A percentile compares a stretch with the other conserved stretches of the same genome.
Evolutionary conservation across 1,140 invertebrate species (phyloP).

Genomic region (Tetramorium parvispinum): DNA sequence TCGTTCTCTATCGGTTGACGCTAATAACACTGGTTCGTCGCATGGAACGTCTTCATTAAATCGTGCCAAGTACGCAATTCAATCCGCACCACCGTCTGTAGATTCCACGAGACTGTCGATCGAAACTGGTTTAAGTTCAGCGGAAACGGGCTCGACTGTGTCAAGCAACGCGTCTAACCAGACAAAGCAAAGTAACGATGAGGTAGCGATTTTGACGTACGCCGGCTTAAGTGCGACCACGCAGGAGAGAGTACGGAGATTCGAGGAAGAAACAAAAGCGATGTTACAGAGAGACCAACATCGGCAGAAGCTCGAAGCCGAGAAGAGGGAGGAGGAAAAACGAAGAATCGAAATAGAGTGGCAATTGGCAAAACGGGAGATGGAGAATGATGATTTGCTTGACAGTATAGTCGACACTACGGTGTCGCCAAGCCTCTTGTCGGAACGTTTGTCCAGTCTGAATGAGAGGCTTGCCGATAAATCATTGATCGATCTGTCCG

Average conservation of each 20-base stretch:
- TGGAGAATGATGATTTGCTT: constrained; percentile 88
- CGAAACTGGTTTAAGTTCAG: constrained; percentile 70
- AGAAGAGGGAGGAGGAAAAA: constrained; percentile 86
- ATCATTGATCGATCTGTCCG: constrained; percentile 43
- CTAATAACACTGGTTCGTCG: constrained; percentile 34
- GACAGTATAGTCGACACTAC: constrained; percentile 86
- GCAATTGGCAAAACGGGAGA: constrained; percentile 87
- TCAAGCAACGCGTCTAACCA: constrained; percentile 79
- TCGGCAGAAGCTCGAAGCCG: constrained; percentile 82
- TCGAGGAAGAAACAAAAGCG: constrained; percentile 90
- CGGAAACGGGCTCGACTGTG: constrained; percentile 79
- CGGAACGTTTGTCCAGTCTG: constrained; percentile 73
- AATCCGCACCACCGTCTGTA: constrained; percentile 63
- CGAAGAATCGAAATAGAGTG: constrained; percentile 88
- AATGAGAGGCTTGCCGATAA: constrained; percentile 75
- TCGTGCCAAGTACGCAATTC: constrained; percentile 72
- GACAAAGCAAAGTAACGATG: constrained; percentile 84
- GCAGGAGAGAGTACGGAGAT: constrained; percentile 89
- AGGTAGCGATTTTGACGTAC: constrained; percentile 87
- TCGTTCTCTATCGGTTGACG: constrained; percentile 48
- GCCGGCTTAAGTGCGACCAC: constrained; percentile 87
- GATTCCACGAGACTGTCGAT: constrained; percentile 73
- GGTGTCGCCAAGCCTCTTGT: constrained; percentile 72
- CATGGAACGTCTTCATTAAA: constrained; percentile 60
- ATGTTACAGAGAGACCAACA: constrained; percentile 88